These are phyloP conservation scores for Recurvirostra avosetta DNA, from an alignment of 2,113 vertebrate species.

Conservation along the genomic window DNA sequence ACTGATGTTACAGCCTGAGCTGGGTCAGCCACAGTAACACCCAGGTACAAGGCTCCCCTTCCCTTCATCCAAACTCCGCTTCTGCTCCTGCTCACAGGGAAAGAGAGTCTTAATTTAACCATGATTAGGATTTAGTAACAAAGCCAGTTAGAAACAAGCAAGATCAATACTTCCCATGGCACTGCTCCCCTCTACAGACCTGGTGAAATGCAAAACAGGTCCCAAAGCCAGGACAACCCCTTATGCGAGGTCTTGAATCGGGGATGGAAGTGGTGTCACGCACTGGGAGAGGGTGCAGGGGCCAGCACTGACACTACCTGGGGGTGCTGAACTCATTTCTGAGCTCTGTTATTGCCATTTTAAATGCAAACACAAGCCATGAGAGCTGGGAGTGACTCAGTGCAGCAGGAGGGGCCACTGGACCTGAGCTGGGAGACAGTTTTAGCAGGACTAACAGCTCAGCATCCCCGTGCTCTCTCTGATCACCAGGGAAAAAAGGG, in stretches of 20 bases:
- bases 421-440: neutral
- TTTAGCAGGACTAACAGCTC: neutral
- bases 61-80: neutral
- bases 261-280: neutral
- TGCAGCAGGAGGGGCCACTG: neutral
- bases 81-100: neutral
- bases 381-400: neutral
- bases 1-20: neutral
- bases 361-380: neutral
- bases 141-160: neutral
- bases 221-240: neutral
- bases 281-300: neutral
- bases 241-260: neutral
- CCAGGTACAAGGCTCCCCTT: neutral
- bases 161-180: neutral
- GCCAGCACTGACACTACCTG: neutral
- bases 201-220: neutral
- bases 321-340: neutral
- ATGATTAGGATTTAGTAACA: neutral
- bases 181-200: neutral
- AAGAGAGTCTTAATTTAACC: neutral
- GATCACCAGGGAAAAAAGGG: neutral
- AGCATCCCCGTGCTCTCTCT: neutral
- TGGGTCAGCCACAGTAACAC: neutral
- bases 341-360: neutral